phyloP scores from a whole-genome alignment of 1,140 invertebrate genomes.

The Mya arenaria region DNA sequence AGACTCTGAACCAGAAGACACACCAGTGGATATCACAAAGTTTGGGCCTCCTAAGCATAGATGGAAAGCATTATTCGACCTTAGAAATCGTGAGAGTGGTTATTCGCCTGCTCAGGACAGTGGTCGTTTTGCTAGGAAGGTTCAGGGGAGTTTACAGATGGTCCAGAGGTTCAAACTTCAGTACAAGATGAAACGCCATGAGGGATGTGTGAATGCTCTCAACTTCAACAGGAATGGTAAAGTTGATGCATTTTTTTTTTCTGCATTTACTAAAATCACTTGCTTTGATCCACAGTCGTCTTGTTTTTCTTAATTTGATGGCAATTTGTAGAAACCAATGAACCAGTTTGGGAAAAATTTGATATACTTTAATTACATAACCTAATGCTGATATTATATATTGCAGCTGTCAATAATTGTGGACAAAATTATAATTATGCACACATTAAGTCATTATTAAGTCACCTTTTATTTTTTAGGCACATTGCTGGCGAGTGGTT shows the following conservation, averaged over 20 bases:
- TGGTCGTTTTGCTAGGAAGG: slow-evolving; percentile 86
- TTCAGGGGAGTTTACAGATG: slow-evolving; percentile 91
- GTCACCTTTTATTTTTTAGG: too few species aligned
- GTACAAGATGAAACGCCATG: slow-evolving; percentile 90
- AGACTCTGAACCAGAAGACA: slow-evolving; percentile 48
- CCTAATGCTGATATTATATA: too few species aligned
- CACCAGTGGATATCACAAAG: slow-evolving; percentile 72
- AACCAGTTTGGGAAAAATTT: too few species aligned
- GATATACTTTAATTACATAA: too few species aligned
- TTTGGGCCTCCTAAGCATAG: slow-evolving; percentile 86
- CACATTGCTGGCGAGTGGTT: slow-evolving; percentile 91
- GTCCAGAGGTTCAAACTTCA: slow-evolving; percentile 91
- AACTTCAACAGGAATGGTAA: slow-evolving; percentile 89
- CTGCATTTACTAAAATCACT: too few species aligned
- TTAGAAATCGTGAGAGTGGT: slow-evolving; percentile 74
- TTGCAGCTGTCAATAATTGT: too few species aligned
- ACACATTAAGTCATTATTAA: too few species aligned
- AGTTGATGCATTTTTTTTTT: too few species aligned
- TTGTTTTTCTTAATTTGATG: too few species aligned
- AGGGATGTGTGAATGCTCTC: slow-evolving; percentile 95
- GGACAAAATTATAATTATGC: too few species aligned
- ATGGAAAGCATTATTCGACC: slow-evolving; percentile 84
- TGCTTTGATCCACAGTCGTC: too few species aligned
- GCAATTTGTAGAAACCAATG: too few species aligned
- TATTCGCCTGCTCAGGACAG: slow-evolving; percentile 67